Evolutionary conservation across 2,113 vertebrate genomes (phyloP).

Genomic region (Setophaga coronata): DNA sequence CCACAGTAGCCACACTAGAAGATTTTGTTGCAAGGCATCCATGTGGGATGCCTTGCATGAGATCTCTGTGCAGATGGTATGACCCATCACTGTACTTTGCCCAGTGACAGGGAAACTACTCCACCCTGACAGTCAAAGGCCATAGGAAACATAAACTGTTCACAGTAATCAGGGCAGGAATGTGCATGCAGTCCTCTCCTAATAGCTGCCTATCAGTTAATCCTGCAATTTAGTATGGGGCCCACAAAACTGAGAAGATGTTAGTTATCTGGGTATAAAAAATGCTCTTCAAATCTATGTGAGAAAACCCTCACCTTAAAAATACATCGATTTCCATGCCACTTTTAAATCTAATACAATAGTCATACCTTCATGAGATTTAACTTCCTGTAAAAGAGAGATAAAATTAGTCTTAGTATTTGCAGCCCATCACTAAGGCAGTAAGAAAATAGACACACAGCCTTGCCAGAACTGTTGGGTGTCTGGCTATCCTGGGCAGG

Average conservation of each 20-base stretch:
- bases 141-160: neutral
- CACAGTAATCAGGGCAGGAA: neutral
- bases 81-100: neutral
- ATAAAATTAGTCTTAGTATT: neutral
- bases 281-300: neutral
- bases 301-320: neutral
- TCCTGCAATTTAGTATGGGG: neutral
- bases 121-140: neutral
- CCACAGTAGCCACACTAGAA: neutral
- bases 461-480: neutral
- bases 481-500: neutral
- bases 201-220: neutral
- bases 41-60: accelerated
- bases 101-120: neutral
- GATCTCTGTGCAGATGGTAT: neutral
- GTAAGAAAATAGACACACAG: neutral
- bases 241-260: neutral
- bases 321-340: neutral
- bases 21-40: neutral
- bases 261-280: neutral
- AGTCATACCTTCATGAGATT: neutral
- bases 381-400: neutral
- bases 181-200: neutral
- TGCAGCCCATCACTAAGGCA: neutral
- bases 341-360: neutral